Conservation (phyloP, 2,888 invertebrate species). For the Diarsia rubi region DNA sequence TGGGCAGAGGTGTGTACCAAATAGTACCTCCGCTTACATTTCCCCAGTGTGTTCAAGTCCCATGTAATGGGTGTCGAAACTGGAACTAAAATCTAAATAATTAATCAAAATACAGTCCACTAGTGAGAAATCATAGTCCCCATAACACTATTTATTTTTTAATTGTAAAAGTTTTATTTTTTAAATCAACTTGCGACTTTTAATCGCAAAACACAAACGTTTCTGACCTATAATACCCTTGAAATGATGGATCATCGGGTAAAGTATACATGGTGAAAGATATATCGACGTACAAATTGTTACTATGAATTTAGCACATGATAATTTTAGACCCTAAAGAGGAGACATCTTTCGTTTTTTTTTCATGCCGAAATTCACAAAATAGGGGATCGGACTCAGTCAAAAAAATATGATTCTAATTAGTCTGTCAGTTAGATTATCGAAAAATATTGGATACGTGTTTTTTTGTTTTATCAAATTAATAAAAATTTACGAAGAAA, state of each 20-base stretch:
- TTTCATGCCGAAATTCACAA: no score
- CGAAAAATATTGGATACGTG: no score
- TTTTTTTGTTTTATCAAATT: no score
- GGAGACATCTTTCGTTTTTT: neutral
- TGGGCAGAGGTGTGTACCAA: neutral
- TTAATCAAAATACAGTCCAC: slow-evolving; percentile 30
- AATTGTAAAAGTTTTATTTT: slow-evolving; percentile 45
- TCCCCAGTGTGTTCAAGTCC: neutral
- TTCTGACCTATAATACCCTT: slow-evolving; percentile 16
- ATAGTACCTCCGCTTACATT: neutral
- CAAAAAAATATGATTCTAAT: no score
- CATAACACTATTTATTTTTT: slow-evolving; percentile 54
- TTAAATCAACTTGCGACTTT: slow-evolving; percentile 34
- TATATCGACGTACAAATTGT: neutral
- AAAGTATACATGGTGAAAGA: slow-evolving; percentile 12
- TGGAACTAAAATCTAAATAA: neutral
- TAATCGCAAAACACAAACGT: slow-evolving; percentile 17
- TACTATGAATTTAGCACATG: neutral
- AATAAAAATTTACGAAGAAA: no score
- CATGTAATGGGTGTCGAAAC: neutral
- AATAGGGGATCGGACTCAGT: no score
- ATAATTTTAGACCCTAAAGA: neutral
- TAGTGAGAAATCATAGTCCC: slow-evolving; percentile 33
- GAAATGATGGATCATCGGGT: slow-evolving; percentile 27
- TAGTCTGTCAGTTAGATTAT: no score